Conservation (phyloP, 2,888 invertebrate genomes). For the Noctuana brunneofusca region DNA sequence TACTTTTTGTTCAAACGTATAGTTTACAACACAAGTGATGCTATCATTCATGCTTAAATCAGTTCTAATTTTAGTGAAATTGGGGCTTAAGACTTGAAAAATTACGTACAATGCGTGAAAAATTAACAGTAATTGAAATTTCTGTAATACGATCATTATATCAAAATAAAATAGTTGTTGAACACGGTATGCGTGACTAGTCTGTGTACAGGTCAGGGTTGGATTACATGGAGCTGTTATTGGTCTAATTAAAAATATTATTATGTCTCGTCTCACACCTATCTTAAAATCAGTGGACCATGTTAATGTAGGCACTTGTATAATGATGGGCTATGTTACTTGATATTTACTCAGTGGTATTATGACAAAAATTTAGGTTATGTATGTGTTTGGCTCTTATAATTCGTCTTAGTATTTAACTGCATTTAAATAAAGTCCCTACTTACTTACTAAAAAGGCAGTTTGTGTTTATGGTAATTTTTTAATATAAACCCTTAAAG, state of each 20-base stretch:
- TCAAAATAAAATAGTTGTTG: conserved; percentile 27
- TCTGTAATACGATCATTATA: conserved; percentile 15
- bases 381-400: too few species aligned
- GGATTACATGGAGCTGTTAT: neutral
- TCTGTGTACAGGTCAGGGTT: neutral
- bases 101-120: conserved; percentile 26
- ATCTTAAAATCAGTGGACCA: too few species aligned
- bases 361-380: too few species aligned
- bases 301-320: too few species aligned
- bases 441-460: too few species aligned
- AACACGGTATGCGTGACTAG: conserved; percentile 30
- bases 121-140: conserved; percentile 32
- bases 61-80: neutral
- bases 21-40: neutral
- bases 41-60: too few species aligned
- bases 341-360: too few species aligned
- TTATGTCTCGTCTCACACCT: neutral
- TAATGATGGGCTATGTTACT: too few species aligned
- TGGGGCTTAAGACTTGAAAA: conserved; percentile 2
- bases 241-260: neutral
- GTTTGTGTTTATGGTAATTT: too few species aligned
- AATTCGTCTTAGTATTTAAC: too few species aligned
- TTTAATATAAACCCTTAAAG: too few species aligned
- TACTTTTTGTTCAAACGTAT: neutral
- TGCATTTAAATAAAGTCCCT: too few species aligned